phyloP scores from a whole-genome alignment of 2,113 vertebrate genomes.

The Zapus hudsonius region DNA sequence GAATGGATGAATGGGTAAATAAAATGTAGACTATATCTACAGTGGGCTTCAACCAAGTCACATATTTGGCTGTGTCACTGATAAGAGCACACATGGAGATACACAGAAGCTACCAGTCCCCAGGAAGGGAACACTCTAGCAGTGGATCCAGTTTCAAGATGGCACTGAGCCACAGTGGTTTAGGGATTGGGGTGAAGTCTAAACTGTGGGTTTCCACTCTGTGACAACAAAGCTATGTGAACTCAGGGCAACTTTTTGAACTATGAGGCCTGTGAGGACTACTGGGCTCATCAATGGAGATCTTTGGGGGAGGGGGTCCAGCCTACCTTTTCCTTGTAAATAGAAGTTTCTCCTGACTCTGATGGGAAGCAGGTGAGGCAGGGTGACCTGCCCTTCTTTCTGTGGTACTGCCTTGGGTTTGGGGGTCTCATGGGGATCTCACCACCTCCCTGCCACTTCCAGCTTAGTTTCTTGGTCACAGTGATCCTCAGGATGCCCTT shows the following conservation, averaged over 20 bases:
- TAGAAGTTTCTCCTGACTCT: too few species aligned
- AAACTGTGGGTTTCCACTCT: not conserved
- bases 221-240: not conserved
- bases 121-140: not conserved
- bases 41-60: not conserved
- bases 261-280: not conserved
- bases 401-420: not conserved
- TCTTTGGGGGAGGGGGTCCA: not conserved
- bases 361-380: not conserved
- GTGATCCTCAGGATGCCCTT: slow-evolving; percentile 26
- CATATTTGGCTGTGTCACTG: not conserved
- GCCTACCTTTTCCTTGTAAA: not conserved
- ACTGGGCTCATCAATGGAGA: not conserved
- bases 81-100: too few species aligned
- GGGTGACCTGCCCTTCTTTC: not conserved
- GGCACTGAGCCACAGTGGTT: not conserved
- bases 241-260: not conserved
- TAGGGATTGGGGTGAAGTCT: not conserved
- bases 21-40: not conserved
- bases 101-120: too few species aligned
- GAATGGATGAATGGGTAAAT: not conserved
- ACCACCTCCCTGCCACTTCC: not conserved
- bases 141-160: not conserved
- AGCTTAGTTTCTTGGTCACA: too few species aligned
- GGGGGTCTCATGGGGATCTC: not conserved